Evolutionary conservation across 2,888 invertebrate species (phyloP).

Genomic region (Aporophyla nigra): DNA sequence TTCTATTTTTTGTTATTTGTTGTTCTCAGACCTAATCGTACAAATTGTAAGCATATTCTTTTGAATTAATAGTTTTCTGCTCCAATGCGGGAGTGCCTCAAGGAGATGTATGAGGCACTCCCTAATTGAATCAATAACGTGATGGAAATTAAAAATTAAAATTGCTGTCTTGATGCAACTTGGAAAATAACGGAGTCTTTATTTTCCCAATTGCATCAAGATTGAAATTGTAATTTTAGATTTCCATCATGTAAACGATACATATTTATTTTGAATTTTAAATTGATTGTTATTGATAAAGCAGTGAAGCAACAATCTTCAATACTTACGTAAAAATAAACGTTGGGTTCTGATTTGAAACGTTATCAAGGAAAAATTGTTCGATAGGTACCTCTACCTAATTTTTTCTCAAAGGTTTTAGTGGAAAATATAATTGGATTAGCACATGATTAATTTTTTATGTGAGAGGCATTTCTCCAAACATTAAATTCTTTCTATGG

Average conservation of each 20-base stretch:
- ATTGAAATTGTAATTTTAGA: constrained; percentile 14
- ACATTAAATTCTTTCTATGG: not conserved
- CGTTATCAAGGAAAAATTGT: not conserved
- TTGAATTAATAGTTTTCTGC: not conserved
- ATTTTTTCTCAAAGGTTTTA: not conserved
- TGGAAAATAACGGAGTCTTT: no score
- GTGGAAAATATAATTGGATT: not conserved
- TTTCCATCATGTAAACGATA: constrained; percentile 14
- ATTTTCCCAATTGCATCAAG: not conserved
- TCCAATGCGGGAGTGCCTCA: not conserved
- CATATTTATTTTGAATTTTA: constrained; percentile 29
- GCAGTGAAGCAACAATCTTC: not conserved
- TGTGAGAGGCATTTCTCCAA: not conserved
- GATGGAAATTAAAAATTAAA: no score
- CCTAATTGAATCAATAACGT: no score
- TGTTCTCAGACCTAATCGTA: not conserved
- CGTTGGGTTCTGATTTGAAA: not conserved
- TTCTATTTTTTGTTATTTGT: not conserved
- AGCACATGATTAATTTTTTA: not conserved
- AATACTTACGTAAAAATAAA: not conserved
- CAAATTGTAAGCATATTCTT: not conserved
- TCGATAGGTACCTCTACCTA: not conserved
- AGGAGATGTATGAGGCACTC: not conserved
- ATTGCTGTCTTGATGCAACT: no score
- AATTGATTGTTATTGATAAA: not conserved